Evolutionary conservation across 2,888 invertebrate species (phyloP).

Genomic region (Tineola bisselliella): DNA sequence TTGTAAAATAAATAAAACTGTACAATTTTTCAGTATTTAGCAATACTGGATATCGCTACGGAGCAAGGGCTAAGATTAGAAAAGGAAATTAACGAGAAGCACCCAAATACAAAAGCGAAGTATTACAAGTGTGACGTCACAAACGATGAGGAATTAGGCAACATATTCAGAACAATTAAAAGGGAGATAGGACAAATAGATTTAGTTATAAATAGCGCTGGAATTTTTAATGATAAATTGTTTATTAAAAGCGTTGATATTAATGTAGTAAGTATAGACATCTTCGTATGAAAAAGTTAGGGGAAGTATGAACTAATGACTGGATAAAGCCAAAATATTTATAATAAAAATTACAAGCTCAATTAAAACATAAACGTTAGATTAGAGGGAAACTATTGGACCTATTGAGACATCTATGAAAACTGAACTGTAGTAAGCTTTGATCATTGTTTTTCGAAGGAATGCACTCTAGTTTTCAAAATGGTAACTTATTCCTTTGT

Average conservation of each 20-base stretch:
- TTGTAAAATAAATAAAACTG: no score
- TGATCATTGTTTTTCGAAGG: no score
- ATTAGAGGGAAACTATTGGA: no score
- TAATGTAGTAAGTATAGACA: constrained; percentile 13
- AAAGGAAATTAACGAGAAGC: neutral
- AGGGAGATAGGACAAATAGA: constrained; percentile 1
- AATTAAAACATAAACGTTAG: no score
- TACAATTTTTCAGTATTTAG: constrained; percentile 12
- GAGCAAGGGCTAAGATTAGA: neutral
- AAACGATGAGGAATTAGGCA: neutral
- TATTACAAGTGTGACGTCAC: constrained; percentile 11
- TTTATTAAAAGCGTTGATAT: constrained; percentile 8
- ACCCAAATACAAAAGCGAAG: neutral
- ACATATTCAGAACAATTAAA: neutral
- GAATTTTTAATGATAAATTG: constrained; percentile 10
- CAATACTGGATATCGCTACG: constrained; percentile 5
- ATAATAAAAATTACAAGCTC: no score
- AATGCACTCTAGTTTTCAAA: no score
- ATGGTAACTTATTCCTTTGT: no score
- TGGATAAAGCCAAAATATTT: no score
- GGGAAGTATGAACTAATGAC: no score
- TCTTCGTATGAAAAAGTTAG: no score
- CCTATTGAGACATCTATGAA: no score
- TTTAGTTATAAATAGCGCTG: constrained; percentile 14
- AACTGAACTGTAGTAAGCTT: no score